A percentile compares a stretch with the other conserved stretches of the same genome.
These are phyloP conservation scores for Limonius californicus DNA, from an alignment of 1,140 invertebrate species.

Conservation along the genomic window DNA sequence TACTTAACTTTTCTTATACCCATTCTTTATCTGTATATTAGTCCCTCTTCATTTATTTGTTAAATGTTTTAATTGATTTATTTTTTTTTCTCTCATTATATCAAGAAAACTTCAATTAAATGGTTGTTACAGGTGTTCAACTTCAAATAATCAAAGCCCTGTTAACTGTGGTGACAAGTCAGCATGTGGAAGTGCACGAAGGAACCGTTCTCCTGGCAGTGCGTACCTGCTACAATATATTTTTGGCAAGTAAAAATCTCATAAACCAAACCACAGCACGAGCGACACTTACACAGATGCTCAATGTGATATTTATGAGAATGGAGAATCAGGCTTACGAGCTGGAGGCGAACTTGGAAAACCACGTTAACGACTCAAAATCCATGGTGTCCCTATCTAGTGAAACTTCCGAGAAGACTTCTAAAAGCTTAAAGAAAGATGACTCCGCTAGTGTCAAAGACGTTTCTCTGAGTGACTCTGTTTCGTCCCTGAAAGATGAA, in stretches of 20 bases:
- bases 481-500: not conserved
- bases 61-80: no score
- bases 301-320: conserved; percentile 94
- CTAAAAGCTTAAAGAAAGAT: no score
- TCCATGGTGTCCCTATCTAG: not conserved
- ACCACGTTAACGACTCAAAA: conserved; percentile 15
- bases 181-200: conserved; percentile 98
- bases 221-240: conserved; percentile 97
- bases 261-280: conserved; percentile 99
- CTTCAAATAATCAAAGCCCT: conserved; percentile 98
- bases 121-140: conserved; percentile 76
- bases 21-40: no score
- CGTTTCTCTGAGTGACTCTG: not conserved
- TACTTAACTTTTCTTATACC: no score
- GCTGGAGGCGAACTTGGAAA: conserved; percentile 45
- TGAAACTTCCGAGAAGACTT: not conserved
- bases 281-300: conserved; percentile 97
- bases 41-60: no score
- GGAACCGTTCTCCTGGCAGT: conserved; percentile 92
- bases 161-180: conserved; percentile 94
- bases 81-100: no score
- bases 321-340: conserved; percentile 89
- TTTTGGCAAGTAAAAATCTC: conserved; percentile 92
- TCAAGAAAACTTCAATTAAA: no score
- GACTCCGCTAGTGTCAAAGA: not conserved